A percentile compares a stretch with the other conserved stretches of the same genome.
These are phyloP conservation scores for Chlamydotis undulata DNA, from an alignment of 2,113 vertebrate genomes.

Conservation along the genomic window DNA sequence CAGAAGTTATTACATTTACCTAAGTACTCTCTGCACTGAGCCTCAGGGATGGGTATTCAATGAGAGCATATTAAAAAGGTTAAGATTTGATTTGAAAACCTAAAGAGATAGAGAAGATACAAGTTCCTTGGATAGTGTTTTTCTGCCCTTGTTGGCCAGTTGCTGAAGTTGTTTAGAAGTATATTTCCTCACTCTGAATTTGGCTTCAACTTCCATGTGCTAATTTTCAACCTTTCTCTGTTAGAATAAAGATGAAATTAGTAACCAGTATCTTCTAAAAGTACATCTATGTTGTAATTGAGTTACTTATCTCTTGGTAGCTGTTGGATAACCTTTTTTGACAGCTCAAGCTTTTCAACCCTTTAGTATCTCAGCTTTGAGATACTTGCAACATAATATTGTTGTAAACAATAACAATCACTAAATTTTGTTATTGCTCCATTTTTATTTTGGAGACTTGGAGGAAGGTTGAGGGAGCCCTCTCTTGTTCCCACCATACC, in stretches of 20 bases:
- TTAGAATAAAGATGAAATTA: background rate
- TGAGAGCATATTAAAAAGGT: background rate
- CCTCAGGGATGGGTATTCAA: background rate
- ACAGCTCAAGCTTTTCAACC: background rate
- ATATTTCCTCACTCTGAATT: background rate
- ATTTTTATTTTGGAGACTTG: background rate
- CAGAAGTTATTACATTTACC: background rate
- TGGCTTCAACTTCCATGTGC: background rate
- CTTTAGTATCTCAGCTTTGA: background rate
- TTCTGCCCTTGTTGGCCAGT: background rate
- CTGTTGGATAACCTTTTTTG: background rate
- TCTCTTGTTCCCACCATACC: background rate
- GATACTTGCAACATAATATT: background rate
- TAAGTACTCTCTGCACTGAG: background rate
- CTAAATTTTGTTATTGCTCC: background rate
- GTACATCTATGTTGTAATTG: background rate
- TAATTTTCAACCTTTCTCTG: background rate
- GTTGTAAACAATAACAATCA: no score
- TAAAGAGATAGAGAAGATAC: background rate
- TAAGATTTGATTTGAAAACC: background rate
- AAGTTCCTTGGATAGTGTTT: background rate
- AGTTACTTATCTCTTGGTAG: background rate
- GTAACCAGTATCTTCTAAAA: background rate
- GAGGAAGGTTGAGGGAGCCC: background rate
- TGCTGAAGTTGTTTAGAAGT: background rate